Conservation (phyloP, 2,113 vertebrate genomes). For the Xenopus borealis region DNA sequence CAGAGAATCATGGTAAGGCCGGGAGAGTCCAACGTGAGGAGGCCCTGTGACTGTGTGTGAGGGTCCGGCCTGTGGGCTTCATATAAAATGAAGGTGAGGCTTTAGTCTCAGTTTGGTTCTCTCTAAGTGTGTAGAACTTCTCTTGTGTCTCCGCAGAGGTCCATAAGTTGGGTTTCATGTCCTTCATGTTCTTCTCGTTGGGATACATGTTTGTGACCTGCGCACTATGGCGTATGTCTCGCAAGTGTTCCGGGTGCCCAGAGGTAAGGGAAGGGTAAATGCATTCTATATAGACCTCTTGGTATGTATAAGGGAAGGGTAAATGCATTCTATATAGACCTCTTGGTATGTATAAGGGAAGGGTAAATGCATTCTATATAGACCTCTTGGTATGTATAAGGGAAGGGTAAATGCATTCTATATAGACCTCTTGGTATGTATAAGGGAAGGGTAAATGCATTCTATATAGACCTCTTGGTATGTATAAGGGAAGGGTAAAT, state of each 20-base stretch:
- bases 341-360: slow-evolving; percentile 58
- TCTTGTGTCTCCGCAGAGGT: slow-evolving; percentile 62
- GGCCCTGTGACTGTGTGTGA: background rate
- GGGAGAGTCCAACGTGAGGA: background rate
- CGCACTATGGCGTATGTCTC: slow-evolving; percentile 80
- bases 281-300: too few species aligned
- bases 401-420: too few species aligned
- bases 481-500: too few species aligned
- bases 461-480: too few species aligned
- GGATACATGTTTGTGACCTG: slow-evolving; percentile 88
- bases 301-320: slow-evolving; percentile 58
- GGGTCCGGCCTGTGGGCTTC: too few species aligned
- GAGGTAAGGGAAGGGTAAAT: slow-evolving; percentile 69
- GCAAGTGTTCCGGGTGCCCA: slow-evolving; percentile 70
- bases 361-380: too few species aligned
- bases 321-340: too few species aligned
- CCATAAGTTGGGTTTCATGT: slow-evolving; percentile 81
- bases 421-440: too few species aligned
- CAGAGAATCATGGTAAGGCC: slow-evolving; percentile 81
- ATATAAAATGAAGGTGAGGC: too few species aligned
- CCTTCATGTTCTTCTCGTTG: slow-evolving; percentile 78
- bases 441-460: too few species aligned
- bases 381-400: slow-evolving; percentile 58
- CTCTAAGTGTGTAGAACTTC: too few species aligned
- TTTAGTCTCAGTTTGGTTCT: too few species aligned